Evolutionary conservation across 2,888 invertebrate genomes (phyloP), one percentile per base, ranked within the genome.

Genomic region (Autographa pulchrina): DNA sequence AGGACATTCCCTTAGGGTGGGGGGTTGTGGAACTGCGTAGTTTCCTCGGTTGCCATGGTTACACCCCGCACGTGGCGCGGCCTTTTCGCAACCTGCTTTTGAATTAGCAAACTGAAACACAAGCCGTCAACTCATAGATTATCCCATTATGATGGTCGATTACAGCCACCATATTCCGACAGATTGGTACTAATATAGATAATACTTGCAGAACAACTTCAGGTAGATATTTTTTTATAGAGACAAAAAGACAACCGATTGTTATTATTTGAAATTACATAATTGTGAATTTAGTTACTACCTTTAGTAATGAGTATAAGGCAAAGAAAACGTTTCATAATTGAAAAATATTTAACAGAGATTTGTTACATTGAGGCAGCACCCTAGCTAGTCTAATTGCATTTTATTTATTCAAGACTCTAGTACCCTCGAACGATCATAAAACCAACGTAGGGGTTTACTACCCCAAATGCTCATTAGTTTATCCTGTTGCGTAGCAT

Each of bases 341-440:
- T 68, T 71, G 70, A 70, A 63, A 85, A 85, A 82, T 76, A 81
- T 74, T 84, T 86, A 84, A 75, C 75, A 85, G 87, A 72, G 86
- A 87, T 83, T 31, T 84, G 86, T 84, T 83, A 80, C 83, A 84
- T 84, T 77, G 82, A 80, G 78, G 83, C 80, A 82, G 72, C 85
- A 83, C 92, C 91, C 91, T 90, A 86, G 86, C 91, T 90, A 86
- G 86, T 90, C 89, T 92, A 94, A 94, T 95, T 93, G 92, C 90
- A 91, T 92, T 94, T 94, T 94, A 95, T 94, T 94, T 94, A 95
- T 94, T 94, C 93, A 95, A 88, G 88, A 88, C 90, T 88, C 85
- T 86, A 85, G 88, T 86, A 84, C 90, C 89, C 88, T 88, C 85
- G 76, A 87, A 89, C 86, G 86, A 73, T 70, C 75, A 73, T 70